These are phyloP conservation scores for Monopis laevigella DNA, from an alignment of 2,888 invertebrate species.

Conservation along the genomic window DNA sequence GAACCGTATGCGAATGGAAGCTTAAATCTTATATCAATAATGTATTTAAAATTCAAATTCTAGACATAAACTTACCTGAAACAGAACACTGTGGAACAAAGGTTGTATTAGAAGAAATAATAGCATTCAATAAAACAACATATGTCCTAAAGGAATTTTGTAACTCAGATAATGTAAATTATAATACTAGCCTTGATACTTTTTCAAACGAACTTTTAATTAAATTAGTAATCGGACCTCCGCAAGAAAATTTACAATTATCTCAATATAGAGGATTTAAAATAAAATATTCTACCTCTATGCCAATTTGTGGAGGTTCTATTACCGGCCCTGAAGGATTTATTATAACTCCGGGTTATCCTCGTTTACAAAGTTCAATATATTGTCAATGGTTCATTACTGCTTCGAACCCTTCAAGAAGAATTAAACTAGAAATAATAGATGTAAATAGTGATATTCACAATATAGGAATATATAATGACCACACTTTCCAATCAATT, in stretches of 20 bases:
- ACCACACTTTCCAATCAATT: constrained; percentile 42
- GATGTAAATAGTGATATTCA: constrained; percentile 42
- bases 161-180: constrained; percentile 22
- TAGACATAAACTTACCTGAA: constrained; percentile 32
- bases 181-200: constrained; percentile 27
- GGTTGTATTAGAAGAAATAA: constrained; percentile 39
- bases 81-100: constrained; percentile 41
- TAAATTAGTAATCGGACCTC: constrained; percentile 37
- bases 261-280: constrained; percentile 63
- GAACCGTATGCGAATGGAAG: constrained; percentile 77
- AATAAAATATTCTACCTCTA: constrained; percentile 68
- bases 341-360: constrained; percentile 79
- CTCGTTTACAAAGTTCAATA: constrained; percentile 34
- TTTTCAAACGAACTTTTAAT: constrained; percentile 39
- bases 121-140: constrained; percentile 32
- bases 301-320: constrained; percentile 72
- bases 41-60: constrained; percentile 39
- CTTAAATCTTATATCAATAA: constrained; percentile 61
- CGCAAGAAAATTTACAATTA: constrained; percentile 33
- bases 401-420: constrained; percentile 40
- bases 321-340: constrained; percentile 72
- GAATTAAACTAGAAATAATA: constrained; percentile 60
- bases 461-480: constrained; percentile 62
- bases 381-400: constrained; percentile 45
- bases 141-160: constrained; percentile 35